Evolutionary conservation across 2,113 vertebrate species (phyloP).

Genomic region (Notiomystis cincta): DNA sequence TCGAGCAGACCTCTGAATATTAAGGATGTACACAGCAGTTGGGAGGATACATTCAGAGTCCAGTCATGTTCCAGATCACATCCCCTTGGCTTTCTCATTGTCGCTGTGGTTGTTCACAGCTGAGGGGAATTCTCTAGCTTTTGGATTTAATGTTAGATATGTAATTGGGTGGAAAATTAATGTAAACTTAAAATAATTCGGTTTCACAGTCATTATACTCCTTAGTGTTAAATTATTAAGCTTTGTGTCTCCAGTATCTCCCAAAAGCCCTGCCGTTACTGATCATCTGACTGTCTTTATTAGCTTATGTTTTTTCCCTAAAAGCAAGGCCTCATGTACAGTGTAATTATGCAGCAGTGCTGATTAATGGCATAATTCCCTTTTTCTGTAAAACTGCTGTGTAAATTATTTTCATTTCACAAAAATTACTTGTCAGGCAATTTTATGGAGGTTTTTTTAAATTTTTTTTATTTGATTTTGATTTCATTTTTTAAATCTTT

Average conservation of each 20-base stretch:
- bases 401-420: slow-evolving; percentile 53
- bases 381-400: slow-evolving; percentile 45
- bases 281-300: slow-evolving; percentile 24
- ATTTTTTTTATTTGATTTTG: no score
- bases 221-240: slow-evolving; percentile 52
- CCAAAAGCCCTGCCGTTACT: slow-evolving; percentile 31
- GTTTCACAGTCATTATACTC: slow-evolving; percentile 34
- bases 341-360: slow-evolving; percentile 55
- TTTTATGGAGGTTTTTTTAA: not conserved
- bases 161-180: slow-evolving; percentile 51
- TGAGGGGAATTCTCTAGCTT: not conserved
- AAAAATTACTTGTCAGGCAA: not conserved
- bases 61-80: not conserved
- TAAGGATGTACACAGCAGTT: slow-evolving; percentile 14
- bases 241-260: slow-evolving; percentile 27
- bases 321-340: slow-evolving; percentile 42
- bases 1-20: slow-evolving; percentile 13
- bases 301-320: slow-evolving; percentile 60
- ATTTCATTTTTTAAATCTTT: no score
- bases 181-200: slow-evolving; percentile 51
- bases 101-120: not conserved
- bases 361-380: slow-evolving; percentile 43
- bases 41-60: not conserved
- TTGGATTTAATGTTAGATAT: slow-evolving; percentile 8
- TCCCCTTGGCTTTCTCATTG: not conserved